Conservation (phyloP, 2,113 vertebrate species). For the Hippocampus guttulatus region DNA sequence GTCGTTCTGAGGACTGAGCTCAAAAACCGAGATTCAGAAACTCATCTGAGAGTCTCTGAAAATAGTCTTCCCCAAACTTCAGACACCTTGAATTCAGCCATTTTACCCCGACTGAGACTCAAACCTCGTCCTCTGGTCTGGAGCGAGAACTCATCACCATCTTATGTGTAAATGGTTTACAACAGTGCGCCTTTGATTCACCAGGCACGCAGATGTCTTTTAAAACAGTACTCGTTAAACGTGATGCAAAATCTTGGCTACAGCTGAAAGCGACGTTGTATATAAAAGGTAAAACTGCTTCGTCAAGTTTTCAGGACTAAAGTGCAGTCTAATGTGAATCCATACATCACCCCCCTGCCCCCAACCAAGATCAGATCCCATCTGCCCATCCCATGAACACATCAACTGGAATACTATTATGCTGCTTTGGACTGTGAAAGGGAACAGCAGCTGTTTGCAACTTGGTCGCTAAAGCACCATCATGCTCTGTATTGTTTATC, state of each 20-base stretch:
- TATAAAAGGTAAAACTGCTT: background rate
- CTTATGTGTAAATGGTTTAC: constrained; percentile 3
- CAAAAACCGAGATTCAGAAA: background rate
- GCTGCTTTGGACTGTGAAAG: constrained; percentile 22
- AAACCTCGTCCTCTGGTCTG: background rate
- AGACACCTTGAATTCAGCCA: background rate
- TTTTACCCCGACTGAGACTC: background rate
- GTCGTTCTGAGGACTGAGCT: no score
- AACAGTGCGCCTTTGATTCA: background rate
- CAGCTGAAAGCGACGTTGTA: background rate
- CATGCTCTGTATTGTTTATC: constrained; percentile 34
- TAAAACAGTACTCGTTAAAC: background rate
- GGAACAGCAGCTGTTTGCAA: constrained; percentile 48
- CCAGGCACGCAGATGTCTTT: background rate
- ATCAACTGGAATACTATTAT: constrained; percentile 41
- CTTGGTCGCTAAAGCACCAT: constrained; percentile 42
- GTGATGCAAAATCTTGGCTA: background rate
- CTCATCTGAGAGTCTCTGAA: background rate
- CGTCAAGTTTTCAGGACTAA: background rate
- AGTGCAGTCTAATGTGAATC: background rate
- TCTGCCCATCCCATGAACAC: constrained; percentile 14
- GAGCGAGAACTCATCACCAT: background rate
- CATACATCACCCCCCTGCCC: no score
- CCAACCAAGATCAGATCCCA: background rate
- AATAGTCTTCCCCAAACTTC: background rate